phyloP scores from a whole-genome alignment of 2,888 invertebrate species.

The Sphaerophoria rueppellii region DNA sequence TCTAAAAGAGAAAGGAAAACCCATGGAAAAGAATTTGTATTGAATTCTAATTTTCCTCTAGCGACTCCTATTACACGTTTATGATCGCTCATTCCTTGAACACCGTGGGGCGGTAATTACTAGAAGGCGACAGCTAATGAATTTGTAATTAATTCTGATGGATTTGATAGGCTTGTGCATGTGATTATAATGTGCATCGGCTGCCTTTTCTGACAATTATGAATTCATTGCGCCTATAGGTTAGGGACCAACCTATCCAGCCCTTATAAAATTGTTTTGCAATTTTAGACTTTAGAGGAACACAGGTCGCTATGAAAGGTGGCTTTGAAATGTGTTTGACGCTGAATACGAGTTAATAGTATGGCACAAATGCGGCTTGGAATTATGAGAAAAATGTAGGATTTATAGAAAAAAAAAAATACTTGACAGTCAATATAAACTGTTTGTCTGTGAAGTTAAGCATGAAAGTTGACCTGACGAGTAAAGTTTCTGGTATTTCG shows the following conservation, averaged over 20 bases:
- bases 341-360: no score
- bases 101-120: constrained; percentile 67
- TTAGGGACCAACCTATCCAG: constrained; percentile 16
- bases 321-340: not conserved
- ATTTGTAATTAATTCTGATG: constrained; percentile 51
- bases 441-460: no score
- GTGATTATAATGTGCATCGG: not conserved
- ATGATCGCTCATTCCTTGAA: not conserved
- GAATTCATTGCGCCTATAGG: constrained; percentile 35
- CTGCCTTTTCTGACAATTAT: constrained; percentile 23
- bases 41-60: constrained; percentile 31
- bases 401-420: no score
- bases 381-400: no score
- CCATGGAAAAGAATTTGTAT: not conserved
- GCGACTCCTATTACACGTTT: not conserved
- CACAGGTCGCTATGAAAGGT: not conserved
- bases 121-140: constrained; percentile 61
- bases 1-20: no score
- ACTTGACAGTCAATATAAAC: no score
- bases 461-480: no score
- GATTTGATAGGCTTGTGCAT: not conserved
- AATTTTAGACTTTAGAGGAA: not conserved
- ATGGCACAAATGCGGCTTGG: no score
- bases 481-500: no score
- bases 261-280: constrained; percentile 12